Evolutionary conservation across 1,140 invertebrate genomes (phyloP).

Genomic region (Phthorimaea operculella): DNA sequence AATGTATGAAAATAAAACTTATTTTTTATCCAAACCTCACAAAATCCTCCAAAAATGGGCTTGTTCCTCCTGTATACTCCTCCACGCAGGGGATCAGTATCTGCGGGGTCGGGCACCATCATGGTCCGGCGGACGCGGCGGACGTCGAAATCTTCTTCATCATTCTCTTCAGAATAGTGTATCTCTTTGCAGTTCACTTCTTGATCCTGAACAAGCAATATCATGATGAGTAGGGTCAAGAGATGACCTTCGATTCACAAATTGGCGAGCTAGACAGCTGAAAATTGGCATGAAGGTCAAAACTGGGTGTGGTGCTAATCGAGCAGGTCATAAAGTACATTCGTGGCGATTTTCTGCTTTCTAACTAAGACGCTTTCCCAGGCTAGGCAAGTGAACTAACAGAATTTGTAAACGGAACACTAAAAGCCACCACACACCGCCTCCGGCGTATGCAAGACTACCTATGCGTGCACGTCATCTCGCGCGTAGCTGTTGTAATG

Average conservation of each 20-base stretch:
- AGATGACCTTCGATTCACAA: not conserved
- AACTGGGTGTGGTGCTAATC: too few species aligned
- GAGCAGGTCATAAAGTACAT: too few species aligned
- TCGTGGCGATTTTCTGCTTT: too few species aligned
- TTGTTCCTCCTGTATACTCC: slow-evolving; percentile 14
- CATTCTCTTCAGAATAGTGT: slow-evolving; percentile 32
- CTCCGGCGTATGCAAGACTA: too few species aligned
- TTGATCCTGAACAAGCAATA: slow-evolving; percentile 23
- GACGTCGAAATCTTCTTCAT: slow-evolving; percentile 10
- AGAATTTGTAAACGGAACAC: too few species aligned
- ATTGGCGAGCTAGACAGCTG: too few species aligned
- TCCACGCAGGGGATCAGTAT: not conserved
- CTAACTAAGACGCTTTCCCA: too few species aligned
- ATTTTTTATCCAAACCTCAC: slow-evolving; percentile 40
- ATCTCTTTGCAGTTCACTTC: slow-evolving; percentile 45
- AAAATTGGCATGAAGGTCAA: too few species aligned
- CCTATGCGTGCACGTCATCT: too few species aligned
- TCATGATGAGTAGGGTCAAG: not conserved
- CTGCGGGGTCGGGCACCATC: slow-evolving; percentile 2
- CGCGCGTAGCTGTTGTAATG: not conserved
- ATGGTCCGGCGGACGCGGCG: slow-evolving; percentile 7
- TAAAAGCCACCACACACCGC: too few species aligned
- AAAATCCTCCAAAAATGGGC: slow-evolving; percentile 33
- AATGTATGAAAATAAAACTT: too few species aligned
- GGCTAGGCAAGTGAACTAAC: too few species aligned